Evolutionary conservation across 2,888 invertebrate species (phyloP), one percentile per base, ranked within the genome.

Genomic region (Augiades crinisus): DNA sequence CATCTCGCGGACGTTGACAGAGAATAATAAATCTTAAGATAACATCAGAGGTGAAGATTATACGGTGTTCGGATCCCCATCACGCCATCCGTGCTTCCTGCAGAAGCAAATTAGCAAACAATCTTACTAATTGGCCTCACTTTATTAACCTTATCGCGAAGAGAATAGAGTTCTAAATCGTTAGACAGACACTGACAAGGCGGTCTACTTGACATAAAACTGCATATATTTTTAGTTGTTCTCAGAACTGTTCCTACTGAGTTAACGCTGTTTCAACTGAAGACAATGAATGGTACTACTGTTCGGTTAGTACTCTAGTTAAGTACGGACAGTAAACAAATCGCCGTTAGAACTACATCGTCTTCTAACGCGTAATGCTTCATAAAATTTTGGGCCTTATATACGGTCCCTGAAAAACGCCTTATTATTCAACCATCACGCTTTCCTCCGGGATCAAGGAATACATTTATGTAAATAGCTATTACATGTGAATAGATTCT

Each of bases 21-120:
- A 76, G 75, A 74, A 78, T 81, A 87, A 88, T 89, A 89, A 89
- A 89, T 89, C 88, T 81, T 75, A 44, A 68, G 89, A 89, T 89
- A 89, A 89, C 82, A 88, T 89, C 89, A 84, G 80, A 86, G 76
- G 75, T 75, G 67, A 77, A 86, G 87, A 89, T 89, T 89, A 89
- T 81, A 88, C 88, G 88, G 78, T 80, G 68, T 73, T 79, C 79
- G 75, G 78, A 78, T 69, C 80, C 75, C 75, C 80, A 81, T 74
- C 81, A 85, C 78, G 77, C 84, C 84, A 87, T 80, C 87, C 88
- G 82, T 87, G 73, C 81, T 88, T 89, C 88, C 88, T 87, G 88
- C 78, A 71, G 72, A 64, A 67, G 82, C 87, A 89, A 88, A 89
- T 89, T 89, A 87, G 85, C 81, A 74, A 72, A 78, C 76, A 72